Conservation (phyloP, 2,113 vertebrate species). For the Coptodon bakossiorum region DNA sequence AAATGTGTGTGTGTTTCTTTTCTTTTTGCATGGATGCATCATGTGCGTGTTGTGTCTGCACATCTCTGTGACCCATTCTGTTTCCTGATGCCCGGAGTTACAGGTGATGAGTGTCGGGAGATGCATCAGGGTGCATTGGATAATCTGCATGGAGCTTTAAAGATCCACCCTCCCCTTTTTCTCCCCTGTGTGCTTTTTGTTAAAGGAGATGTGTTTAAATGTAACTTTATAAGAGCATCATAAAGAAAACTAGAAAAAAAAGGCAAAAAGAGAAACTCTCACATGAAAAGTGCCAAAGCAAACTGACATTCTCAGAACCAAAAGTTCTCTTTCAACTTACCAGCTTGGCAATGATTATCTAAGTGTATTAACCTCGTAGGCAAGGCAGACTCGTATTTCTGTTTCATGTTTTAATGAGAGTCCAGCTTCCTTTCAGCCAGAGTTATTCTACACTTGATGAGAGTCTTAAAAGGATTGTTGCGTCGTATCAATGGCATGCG, state of each 20-base stretch:
- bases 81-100: background rate
- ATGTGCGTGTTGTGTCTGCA: background rate
- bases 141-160: background rate
- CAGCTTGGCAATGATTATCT: conserved; percentile 38
- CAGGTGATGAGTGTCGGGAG: background rate
- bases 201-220: background rate
- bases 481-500: conserved; percentile 2
- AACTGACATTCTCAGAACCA: conserved; percentile 33
- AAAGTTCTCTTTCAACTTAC: background rate
- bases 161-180: background rate
- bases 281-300: conserved; percentile 45
- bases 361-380: background rate
- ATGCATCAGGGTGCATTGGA: background rate
- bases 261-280: conserved; percentile 36
- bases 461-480: conserved; percentile 64
- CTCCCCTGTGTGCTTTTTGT: conserved; percentile 47
- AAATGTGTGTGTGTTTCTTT: background rate
- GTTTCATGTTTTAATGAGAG: background rate
- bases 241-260: conserved; percentile 10
- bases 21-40: conserved; percentile 7
- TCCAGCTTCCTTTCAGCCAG: background rate
- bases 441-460: conserved; percentile 7
- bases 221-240: background rate
- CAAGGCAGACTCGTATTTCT: conserved; percentile 27
- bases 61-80: conserved; percentile 1